These are phyloP conservation scores for Gonocerus acuteangulatus DNA, from an alignment of 2,888 invertebrate genomes.

Conservation along the genomic window DNA sequence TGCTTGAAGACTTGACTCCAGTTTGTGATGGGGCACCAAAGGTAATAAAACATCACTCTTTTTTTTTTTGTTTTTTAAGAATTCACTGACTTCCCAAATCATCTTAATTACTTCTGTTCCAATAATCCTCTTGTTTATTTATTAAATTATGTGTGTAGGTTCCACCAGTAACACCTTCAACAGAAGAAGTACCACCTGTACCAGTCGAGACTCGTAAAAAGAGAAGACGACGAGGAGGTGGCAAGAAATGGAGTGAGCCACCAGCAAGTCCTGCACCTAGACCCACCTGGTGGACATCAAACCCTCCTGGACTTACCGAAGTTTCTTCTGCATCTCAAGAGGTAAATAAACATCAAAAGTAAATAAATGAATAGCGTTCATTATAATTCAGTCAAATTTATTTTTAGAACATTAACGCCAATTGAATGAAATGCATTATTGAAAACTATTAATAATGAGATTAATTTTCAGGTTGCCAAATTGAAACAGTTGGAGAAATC, in stretches of 20 bases:
- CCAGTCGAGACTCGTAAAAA: constrained; percentile 28
- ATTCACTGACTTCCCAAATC: not conserved
- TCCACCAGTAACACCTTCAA: constrained; percentile 61
- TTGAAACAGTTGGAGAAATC: constrained; percentile 72
- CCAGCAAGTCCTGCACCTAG: constrained; percentile 25
- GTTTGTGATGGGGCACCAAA: constrained; percentile 43
- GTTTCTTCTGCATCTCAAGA: constrained; percentile 54
- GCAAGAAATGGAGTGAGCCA: constrained; percentile 11
- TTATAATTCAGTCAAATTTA: no score
- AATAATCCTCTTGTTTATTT: not conserved
- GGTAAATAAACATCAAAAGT: no score
- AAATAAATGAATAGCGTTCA: no score
- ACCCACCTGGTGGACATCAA: constrained; percentile 22
- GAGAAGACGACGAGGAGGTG: constrained; percentile 16
- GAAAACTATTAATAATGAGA: no score
- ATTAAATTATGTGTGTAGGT: constrained; percentile 5
- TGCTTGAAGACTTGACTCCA: constrained; percentile 53
- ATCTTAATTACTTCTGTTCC: not conserved
- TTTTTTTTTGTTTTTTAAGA: no score
- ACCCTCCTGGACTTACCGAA: not conserved
- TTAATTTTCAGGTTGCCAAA: constrained; percentile 58
- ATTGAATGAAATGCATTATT: no score
- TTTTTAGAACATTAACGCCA: no score
- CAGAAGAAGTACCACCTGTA: constrained; percentile 40
- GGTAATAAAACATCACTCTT: constrained; percentile 42